A percentile compares a stretch with the other conserved stretches of the same genome.
These are phyloP conservation scores for Drosophila bocki DNA, from an alignment of 1,140 invertebrate genomes.

Conservation along the genomic window DNA sequence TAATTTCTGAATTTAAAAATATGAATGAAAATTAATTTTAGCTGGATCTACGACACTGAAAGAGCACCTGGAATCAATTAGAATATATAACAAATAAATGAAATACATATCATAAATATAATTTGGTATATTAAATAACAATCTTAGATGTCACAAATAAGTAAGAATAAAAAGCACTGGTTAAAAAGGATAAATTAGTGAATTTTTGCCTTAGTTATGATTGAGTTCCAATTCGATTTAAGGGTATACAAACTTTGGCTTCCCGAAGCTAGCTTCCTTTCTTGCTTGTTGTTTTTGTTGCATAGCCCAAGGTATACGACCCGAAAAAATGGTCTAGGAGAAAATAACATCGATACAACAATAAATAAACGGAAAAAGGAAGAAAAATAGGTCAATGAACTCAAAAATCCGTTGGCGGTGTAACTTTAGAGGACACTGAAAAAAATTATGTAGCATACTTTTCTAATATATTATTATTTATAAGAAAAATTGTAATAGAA, in stretches of 20 bases:
- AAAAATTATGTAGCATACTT: not conserved
- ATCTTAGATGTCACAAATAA: no score
- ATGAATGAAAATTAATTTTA: no score
- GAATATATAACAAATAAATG: no score
- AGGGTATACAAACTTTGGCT: not conserved
- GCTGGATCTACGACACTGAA: no score
- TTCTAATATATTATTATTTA: not conserved
- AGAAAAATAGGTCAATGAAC: constrained; percentile 46
- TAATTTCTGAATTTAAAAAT: not conserved
- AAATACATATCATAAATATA: no score
- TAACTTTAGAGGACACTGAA: constrained; percentile 11
- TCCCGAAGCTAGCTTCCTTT: not conserved
- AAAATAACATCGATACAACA: constrained; percentile 31
- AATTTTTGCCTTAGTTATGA: not conserved
- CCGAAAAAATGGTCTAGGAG: constrained; percentile 33
- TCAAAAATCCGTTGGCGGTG: not conserved
- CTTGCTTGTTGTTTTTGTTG: constrained; percentile 22
- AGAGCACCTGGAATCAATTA: not conserved
- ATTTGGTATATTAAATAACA: no score
- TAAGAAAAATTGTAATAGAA: not conserved
- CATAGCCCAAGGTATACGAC: constrained; percentile 32
- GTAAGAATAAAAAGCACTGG: no score
- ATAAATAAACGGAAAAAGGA: constrained; percentile 52
- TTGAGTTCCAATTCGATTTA: not conserved
- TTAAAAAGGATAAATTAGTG: not conserved